phyloP scores from a whole-genome alignment of 1,140 invertebrate species.

The Drosophila lini region DNA sequence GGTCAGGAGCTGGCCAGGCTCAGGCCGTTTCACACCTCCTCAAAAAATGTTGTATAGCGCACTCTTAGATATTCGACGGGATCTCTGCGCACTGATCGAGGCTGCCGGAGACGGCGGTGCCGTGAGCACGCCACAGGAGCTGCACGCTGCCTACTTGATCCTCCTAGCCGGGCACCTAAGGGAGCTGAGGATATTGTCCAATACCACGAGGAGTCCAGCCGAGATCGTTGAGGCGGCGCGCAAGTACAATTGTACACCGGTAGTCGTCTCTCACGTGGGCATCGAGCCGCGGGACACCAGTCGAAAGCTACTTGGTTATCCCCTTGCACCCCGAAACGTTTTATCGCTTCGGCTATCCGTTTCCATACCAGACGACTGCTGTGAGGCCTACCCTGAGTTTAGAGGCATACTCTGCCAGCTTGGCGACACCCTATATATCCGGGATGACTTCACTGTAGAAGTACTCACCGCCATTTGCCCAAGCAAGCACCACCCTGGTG shows the following conservation, averaged over 20 bases:
- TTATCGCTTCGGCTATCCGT: slow-evolving; percentile 48
- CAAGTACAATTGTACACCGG: slow-evolving; percentile 29
- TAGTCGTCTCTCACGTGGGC: slow-evolving; percentile 42
- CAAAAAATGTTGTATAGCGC: slow-evolving; percentile 53
- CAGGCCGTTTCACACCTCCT: slow-evolving; percentile 46
- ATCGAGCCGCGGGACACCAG: slow-evolving; percentile 10
- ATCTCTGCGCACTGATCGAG: slow-evolving; percentile 32
- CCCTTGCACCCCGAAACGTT: slow-evolving; percentile 42
- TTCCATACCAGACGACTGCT: slow-evolving; percentile 46
- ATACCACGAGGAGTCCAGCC: not conserved
- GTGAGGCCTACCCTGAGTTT: slow-evolving; percentile 46
- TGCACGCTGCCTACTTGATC: slow-evolving; percentile 39
- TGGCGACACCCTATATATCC: slow-evolving; percentile 44
- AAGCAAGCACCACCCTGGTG: not conserved
- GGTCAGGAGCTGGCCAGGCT: slow-evolving; percentile 48
- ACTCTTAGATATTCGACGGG: slow-evolving; percentile 38
- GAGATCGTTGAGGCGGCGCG: slow-evolving; percentile 2
- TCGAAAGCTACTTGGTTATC: slow-evolving; percentile 14
- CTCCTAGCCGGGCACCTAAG: slow-evolving; percentile 26
- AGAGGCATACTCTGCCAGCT: slow-evolving; percentile 51
- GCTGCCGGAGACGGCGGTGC: not conserved
- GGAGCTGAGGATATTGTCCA: slow-evolving; percentile 32
- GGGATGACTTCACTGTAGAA: slow-evolving; percentile 25
- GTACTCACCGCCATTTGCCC: slow-evolving; percentile 32
- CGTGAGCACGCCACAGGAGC: slow-evolving; percentile 24